Evolutionary conservation across 2,113 vertebrate genomes (phyloP), one percentile per base, ranked within the genome.

Genomic region (Haplotaxodon microlepis): DNA sequence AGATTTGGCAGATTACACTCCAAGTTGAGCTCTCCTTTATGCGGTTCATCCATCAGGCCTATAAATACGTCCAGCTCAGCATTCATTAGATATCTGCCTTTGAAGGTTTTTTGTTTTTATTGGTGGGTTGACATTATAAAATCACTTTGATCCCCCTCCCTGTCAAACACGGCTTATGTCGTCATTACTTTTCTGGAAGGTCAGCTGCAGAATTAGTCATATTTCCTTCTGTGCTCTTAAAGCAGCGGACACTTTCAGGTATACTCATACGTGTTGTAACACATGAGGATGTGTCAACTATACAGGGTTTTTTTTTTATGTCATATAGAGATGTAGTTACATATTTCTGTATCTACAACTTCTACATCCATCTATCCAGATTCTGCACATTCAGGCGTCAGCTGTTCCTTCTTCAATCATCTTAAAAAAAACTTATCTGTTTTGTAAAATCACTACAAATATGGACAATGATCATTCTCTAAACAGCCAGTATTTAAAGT

Each of bases 101-200:
- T 91, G 89, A 94, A 92, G 81, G 40, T 11, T 89, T 94, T 59
- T 59, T 19, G 90, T 19, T 83, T 94, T 94, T 90, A 92, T 88
- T 91, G 45, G 82, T 73, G 85, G 84, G 83, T 82, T 93, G 94
- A 85, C 93, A 93, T 93, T 94, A 91, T 89, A 90, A 94, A 94
- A 53, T 82, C 53, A 73, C 90, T 92, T 91, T 92, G 91, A 93
- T 89, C 80, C 56, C 73, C 78, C 82, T 54, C 54, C 83, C 56
- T 14, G 21, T 31, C 80, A 38, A 56, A 53, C 53, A 16, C 4
- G n/a, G 24, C 56, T 71, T 76, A 89, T 71, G 93, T 86, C 63
- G 27, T 90, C 89, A 89, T 34, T 61, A 69, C 51, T 90, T 69
- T 84, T 87, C 40, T 86, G 9, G 92, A 89, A 92, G 59, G 83